Percentiles rank a stretch among this genome's conserved stretches.
Conservation (phyloP, 2,797 vertebrate species). For the Cephalopachus bancanus region DNA sequence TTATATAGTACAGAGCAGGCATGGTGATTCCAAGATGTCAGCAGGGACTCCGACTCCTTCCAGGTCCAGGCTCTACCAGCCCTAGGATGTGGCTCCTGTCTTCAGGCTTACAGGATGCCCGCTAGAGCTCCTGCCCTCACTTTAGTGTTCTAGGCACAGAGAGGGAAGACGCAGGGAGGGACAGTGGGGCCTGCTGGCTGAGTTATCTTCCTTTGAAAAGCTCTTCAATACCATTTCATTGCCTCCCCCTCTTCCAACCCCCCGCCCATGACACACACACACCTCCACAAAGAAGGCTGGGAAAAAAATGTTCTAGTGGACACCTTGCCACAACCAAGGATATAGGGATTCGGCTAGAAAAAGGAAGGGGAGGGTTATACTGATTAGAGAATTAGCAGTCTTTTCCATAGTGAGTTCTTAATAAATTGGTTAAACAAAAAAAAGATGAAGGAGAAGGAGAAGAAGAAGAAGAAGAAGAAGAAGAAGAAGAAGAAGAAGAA, state of each 20-base stretch:
- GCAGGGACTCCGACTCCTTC: background rate
- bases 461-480: too few species aligned
- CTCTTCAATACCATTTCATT: background rate
- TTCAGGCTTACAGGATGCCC: background rate
- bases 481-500: too few species aligned
- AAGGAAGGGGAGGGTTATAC: background rate
- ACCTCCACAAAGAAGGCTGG: background rate
- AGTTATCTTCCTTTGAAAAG: background rate
- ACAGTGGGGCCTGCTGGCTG: background rate
- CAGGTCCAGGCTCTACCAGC: background rate
- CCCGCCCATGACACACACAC: background rate
- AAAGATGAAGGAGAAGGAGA: too few species aligned
- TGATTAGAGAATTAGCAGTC: background rate
- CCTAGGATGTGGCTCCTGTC: background rate
- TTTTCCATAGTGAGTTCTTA: background rate
- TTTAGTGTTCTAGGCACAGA: background rate
- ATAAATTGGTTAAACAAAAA: conserved; percentile 4
- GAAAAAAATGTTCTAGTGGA: background rate
- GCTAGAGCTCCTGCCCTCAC: background rate
- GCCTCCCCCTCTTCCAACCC: background rate
- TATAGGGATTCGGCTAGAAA: background rate
- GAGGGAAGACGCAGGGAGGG: background rate
- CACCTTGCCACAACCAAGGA: background rate
- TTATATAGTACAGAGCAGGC: background rate
- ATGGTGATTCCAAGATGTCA: background rate